These are phyloP conservation scores for Melipona bicolor DNA, from an alignment of 2,888 invertebrate genomes.

Conservation along the genomic window DNA sequence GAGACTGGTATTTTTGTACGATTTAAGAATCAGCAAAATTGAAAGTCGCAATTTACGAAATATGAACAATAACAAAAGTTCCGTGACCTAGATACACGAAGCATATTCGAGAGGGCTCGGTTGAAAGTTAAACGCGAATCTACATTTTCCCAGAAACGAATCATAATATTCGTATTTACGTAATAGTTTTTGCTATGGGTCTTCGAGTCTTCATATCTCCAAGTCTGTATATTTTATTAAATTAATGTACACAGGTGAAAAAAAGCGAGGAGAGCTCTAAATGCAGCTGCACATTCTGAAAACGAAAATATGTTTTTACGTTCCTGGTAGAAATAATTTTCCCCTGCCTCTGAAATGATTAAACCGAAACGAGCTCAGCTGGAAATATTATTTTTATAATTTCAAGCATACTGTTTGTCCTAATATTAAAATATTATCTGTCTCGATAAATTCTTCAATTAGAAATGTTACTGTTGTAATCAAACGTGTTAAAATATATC, in stretches of 20 bases:
- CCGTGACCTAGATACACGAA: too few relatives aligned
- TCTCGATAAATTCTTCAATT: too few relatives aligned
- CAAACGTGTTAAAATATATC: not conserved
- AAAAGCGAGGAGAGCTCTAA: not conserved
- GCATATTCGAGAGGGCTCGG: not conserved
- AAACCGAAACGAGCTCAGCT: not conserved
- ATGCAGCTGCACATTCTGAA: not conserved
- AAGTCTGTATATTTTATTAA: not conserved
- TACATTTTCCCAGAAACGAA: not conserved
- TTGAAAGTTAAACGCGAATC: not conserved
- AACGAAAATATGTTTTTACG: not conserved
- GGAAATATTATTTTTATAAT: not conserved
- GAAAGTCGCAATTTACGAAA: not conserved
- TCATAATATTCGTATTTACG: not conserved
- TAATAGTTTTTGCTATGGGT: not conserved
- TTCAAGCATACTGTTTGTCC: not conserved
- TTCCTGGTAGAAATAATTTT: not conserved
- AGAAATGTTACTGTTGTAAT: too few relatives aligned
- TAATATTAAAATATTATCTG: not conserved
- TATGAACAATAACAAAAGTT: not conserved
- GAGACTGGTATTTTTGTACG: not conserved
- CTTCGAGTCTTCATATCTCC: not conserved
- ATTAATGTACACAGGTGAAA: not conserved
- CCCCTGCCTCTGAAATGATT: not conserved
- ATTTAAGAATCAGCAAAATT: too few relatives aligned